These are phyloP conservation scores for Sturnira hondurensis DNA, from an alignment of 2,113 vertebrate genomes.

Conservation along the genomic window DNA sequence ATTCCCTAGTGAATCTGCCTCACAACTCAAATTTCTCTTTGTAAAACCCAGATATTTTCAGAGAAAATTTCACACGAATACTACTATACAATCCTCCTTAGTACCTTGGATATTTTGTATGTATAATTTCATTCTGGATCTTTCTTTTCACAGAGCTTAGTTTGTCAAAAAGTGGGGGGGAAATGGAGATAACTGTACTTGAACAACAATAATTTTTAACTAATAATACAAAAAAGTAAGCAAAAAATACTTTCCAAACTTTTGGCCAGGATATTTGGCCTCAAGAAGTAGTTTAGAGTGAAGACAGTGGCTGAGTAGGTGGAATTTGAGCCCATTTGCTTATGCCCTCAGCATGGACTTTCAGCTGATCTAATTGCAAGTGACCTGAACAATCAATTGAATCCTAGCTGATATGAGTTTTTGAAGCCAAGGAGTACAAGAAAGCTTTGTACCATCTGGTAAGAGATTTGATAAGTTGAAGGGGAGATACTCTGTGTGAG, in stretches of 20 bases:
- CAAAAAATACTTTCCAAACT: not conserved
- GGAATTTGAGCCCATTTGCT: no score
- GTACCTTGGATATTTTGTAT: not conserved
- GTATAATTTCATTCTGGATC: not conserved
- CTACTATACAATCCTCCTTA: not conserved
- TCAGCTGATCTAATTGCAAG: no score
- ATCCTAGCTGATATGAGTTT: no score
- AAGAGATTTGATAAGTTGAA: no score
- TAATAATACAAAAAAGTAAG: not conserved
- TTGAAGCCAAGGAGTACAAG: no score
- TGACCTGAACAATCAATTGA: no score
- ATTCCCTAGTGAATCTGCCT: not conserved
- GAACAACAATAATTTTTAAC: no score
- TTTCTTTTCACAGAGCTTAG: not conserved
- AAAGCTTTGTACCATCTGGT: no score
- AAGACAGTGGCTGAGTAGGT: no score
- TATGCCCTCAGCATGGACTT: no score
- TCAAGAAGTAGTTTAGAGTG: not conserved
- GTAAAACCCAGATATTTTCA: not conserved
- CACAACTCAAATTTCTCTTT: not conserved
- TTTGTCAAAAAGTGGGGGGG: not conserved
- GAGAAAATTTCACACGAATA: not conserved
- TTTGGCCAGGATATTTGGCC: not conserved
- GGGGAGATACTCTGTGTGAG: no score
- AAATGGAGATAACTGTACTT: no score